phyloP scores from a whole-genome alignment of 2,797 vertebrate species.

The Sternarchorhynchus goeldii region DNA sequence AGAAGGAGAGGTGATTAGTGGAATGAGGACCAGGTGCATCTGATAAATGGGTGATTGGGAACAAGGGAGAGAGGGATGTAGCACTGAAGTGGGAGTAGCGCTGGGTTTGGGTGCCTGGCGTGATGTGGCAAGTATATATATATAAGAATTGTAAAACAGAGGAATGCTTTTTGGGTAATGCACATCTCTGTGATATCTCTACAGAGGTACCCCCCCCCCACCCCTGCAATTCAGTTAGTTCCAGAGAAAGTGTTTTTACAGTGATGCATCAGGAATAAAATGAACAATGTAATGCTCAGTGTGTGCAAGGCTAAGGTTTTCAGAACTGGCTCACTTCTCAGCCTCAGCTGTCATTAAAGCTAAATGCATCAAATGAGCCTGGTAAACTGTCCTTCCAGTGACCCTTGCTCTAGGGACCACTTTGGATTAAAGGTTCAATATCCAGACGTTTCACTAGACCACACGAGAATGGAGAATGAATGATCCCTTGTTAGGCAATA shows the following conservation, averaged over 20 bases:
- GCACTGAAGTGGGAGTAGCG: too few relatives aligned
- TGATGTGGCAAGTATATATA: too few relatives aligned
- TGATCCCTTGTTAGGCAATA: constrained; percentile 51
- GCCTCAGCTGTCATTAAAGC: constrained; percentile 61
- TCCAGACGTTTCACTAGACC: constrained; percentile 59
- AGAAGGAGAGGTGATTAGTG: too few relatives aligned
- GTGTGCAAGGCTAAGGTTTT: constrained; percentile 36
- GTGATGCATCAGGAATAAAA: constrained; percentile 51
- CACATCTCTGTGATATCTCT: background rate
- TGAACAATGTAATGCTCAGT: constrained; percentile 58
- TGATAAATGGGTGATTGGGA: too few relatives aligned
- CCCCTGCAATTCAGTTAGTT: constrained; percentile 45
- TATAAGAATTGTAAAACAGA: too few relatives aligned
- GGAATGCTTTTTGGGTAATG: background rate
- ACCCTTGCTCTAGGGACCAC: constrained; percentile 67
- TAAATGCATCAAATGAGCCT: constrained; percentile 64
- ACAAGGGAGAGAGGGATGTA: too few relatives aligned
- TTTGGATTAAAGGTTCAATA: constrained; percentile 44
- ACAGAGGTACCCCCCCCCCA: background rate
- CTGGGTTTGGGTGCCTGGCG: too few relatives aligned
- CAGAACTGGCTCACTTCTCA: constrained; percentile 43
- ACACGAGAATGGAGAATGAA: constrained; percentile 57
- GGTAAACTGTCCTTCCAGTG: constrained; percentile 68
- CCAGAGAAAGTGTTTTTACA: constrained; percentile 64
- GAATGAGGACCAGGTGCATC: too few relatives aligned